These are phyloP conservation scores for Hemibagrus guttatus DNA, from an alignment of 2,797 vertebrate genomes.

Conservation along the genomic window DNA sequence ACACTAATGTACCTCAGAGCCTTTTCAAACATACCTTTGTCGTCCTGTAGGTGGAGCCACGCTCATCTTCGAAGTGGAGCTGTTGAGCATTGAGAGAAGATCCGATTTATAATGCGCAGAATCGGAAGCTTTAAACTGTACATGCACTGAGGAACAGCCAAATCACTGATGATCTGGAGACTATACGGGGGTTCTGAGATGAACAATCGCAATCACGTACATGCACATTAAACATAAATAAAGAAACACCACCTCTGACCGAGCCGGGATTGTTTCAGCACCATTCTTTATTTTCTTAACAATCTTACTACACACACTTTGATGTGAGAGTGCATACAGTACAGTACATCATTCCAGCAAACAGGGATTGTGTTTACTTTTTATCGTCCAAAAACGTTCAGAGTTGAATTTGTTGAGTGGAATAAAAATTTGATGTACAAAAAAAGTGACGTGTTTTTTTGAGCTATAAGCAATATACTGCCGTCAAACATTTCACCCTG, in stretches of 20 bases:
- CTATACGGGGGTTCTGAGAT: neutral
- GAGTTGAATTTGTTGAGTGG: conserved; percentile 40
- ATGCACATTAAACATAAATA: neutral
- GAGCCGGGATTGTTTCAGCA: conserved; percentile 51
- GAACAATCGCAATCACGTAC: neutral
- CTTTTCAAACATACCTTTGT: neutral
- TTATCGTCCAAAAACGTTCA: conserved; percentile 27
- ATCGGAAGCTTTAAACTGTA: conserved; percentile 10
- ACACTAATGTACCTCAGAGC: neutral
- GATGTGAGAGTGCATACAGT: conserved; percentile 56
- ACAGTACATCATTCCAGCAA: conserved; percentile 52
- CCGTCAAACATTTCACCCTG: neutral
- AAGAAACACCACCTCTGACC: neutral
- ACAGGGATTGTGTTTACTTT: conserved; percentile 44
- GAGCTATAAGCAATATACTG: conserved; percentile 15
- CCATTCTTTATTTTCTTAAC: conserved; percentile 59
- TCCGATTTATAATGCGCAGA: conserved; percentile 76
- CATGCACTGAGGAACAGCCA: neutral
- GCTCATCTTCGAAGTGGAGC: conserved; percentile 89
- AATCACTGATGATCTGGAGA: conserved; percentile 14
- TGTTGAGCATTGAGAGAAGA: conserved; percentile 83
- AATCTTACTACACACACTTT: conserved; percentile 54
- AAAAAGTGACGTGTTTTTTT: conserved; percentile 1
- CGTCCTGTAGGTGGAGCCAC: conserved; percentile 81
- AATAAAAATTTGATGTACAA: conserved; percentile 56